These are phyloP conservation scores for Hypanus sabinus DNA, from an alignment of 2,113 vertebrate genomes.

Conservation along the genomic window DNA sequence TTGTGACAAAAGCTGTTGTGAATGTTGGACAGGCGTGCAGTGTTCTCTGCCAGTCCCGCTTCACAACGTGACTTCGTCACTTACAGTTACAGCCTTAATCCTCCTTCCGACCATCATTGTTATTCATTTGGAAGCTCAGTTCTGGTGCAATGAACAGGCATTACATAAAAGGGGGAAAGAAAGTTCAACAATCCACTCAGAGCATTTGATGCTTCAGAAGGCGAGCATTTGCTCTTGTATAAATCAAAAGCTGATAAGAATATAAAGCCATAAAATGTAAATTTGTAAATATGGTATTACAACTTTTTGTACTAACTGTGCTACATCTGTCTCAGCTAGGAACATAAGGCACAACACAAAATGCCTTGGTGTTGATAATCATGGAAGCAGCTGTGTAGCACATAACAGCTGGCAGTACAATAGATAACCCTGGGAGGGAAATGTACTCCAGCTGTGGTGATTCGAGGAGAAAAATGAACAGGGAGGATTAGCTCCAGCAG, in stretches of 20 bases:
- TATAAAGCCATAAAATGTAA: slow-evolving; percentile 26
- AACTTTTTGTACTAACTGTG: slow-evolving; percentile 29
- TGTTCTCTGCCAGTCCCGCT: neutral
- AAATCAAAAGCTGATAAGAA: neutral
- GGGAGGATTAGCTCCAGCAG: slow-evolving; percentile 63
- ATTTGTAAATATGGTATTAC: slow-evolving; percentile 35
- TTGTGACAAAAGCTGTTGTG: neutral
- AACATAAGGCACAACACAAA: slow-evolving; percentile 30
- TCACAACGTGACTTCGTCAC: neutral
- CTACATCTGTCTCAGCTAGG: slow-evolving; percentile 28
- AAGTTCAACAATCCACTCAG: neutral
- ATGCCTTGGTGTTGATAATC: slow-evolving; percentile 23
- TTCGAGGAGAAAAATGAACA: slow-evolving; percentile 69
- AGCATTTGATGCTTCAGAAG: neutral
- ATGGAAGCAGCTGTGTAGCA: slow-evolving; percentile 49
- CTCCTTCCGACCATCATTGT: neutral
- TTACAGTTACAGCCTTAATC: neutral
- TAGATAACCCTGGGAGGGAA: slow-evolving; percentile 56
- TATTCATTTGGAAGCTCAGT: neutral
- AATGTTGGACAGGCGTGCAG: neutral
- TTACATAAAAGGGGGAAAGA: neutral
- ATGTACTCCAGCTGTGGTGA: slow-evolving; percentile 66
- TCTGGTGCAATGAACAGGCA: neutral
- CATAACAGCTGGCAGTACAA: slow-evolving; percentile 50
- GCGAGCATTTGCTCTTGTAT: neutral